Base-by-base conservation (phyloP, 2,797 vertebrate genomes). In the Thamnophis elegans region DNA sequence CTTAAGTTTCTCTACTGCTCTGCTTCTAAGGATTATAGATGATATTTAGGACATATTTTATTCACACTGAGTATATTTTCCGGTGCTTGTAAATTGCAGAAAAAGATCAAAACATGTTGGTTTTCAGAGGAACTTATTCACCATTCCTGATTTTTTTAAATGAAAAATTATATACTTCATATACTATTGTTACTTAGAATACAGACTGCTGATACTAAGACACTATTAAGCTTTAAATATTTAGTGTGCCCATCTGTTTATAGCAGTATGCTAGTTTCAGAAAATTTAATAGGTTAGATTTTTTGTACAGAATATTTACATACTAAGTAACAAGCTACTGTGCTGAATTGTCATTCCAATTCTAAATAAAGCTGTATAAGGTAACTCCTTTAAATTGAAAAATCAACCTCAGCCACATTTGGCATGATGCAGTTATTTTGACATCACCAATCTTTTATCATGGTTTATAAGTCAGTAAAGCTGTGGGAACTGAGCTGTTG, bases 401-500 rank as follows among this genome's bases (percentile, higher is more conserved):
- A 95, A 91, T 54, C 88, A 53, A 51, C 16, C 55, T 87, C 85
- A 58, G 73, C 36, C 59, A 26, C 58, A 4, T 53, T 90, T 20
- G 87, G 20, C 26, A 47, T 20, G 4, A 95, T 95, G 95, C 95
- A 92, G 93, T 62, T 94, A 85, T 94, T 96, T 89, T 94, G 92
- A 73, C 94, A 93, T 7, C 36, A 94, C 96, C 93, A 96, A 91
- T 89, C 95, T 95, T 88, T 94, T 95, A 68, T 93, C 51, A 14
- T 92, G 88, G 93, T 85, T 82, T 78, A 92, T 93, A 89, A 90
- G 62, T 0, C 1, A 94, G 89, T 91, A 93, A 96, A 93, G 88
- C 87, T 90, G 91, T 91, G 32, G 85, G 93, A 96, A 95, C 93
- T 96, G 95, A 96, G 94, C 95, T 95, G 88, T 95, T 96, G 89